These are phyloP conservation scores for Alcis repandata DNA, from an alignment of 2,888 invertebrate species.

Conservation along the genomic window DNA sequence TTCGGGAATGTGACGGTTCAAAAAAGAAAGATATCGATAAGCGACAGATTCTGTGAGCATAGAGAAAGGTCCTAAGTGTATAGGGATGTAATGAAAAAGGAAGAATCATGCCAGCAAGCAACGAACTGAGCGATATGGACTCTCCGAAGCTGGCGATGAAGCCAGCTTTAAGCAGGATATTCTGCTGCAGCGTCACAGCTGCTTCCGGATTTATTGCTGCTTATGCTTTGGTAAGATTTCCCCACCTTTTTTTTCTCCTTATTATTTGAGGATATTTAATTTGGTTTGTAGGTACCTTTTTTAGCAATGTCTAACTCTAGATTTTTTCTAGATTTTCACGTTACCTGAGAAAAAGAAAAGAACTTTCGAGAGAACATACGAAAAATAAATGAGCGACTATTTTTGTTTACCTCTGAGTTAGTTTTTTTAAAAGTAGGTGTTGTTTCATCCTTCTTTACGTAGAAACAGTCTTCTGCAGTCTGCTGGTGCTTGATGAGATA, in stretches of 20 bases:
- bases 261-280: not conserved
- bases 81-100: slow-evolving; percentile 29
- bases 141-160: slow-evolving; percentile 75
- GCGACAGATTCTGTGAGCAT: not conserved
- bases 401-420: too few species aligned
- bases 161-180: slow-evolving; percentile 79
- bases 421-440: too few species aligned
- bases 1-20: slow-evolving; percentile 25
- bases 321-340: too few species aligned
- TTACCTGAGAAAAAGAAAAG: too few species aligned
- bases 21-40: not conserved
- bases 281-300: not conserved
- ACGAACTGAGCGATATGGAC: slow-evolving; percentile 73
- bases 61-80: not conserved
- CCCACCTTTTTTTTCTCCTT: not conserved
- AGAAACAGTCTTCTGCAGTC: too few species aligned
- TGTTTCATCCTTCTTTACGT: too few species aligned
- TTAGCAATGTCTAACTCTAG: too few species aligned
- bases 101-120: slow-evolving; percentile 72
- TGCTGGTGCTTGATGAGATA: too few species aligned
- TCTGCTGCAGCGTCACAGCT: slow-evolving; percentile 84
- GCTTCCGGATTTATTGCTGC: slow-evolving; percentile 84
- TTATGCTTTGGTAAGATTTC: slow-evolving; percentile 77
- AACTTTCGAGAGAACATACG: too few species aligned
- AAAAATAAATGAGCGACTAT: too few species aligned